phyloP scores from a whole-genome alignment of 2,888 invertebrate species.

The Bombyx huttoni region DNA sequence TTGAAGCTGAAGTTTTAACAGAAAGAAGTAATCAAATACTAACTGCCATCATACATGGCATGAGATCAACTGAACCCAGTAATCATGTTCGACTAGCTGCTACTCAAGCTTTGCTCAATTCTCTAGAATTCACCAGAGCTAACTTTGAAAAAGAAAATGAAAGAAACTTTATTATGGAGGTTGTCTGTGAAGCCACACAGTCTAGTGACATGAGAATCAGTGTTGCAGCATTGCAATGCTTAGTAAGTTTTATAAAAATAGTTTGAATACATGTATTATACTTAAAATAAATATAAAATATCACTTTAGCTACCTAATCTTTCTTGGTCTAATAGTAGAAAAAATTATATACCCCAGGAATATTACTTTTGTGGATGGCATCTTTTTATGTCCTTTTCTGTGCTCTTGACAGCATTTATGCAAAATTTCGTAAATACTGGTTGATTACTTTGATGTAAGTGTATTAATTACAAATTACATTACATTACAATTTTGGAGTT shows the following conservation, averaged over 20 bases:
- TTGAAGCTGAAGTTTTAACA: slow-evolving; percentile 92
- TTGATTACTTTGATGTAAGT: no score
- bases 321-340: no score
- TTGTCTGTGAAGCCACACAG: slow-evolving; percentile 99
- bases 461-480: no score
- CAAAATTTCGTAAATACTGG: no score
- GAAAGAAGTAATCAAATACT: slow-evolving; percentile 95
- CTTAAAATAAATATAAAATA: no score
- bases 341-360: no score
- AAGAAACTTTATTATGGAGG: slow-evolving; percentile 99
- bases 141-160: slow-evolving; percentile 99
- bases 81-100: slow-evolving; percentile 96
- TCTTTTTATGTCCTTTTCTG: no score
- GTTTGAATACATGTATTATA: no score
- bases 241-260: slow-evolving; percentile 71
- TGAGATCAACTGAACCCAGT: slow-evolving; percentile 94
- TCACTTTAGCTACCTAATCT: no score
- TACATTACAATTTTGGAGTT: no score
- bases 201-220: slow-evolving; percentile 91
- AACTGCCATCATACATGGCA: slow-evolving; percentile 98
- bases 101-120: slow-evolving; percentile 96
- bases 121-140: slow-evolving; percentile 97
- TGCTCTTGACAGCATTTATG: no score
- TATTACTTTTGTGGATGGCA: no score
- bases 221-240: slow-evolving; percentile 97